Percentiles rank a stretch among this genome's conserved stretches.
Conservation (phyloP, 2,113 vertebrate species). For the Tympanuchus pallidicinctus region DNA sequence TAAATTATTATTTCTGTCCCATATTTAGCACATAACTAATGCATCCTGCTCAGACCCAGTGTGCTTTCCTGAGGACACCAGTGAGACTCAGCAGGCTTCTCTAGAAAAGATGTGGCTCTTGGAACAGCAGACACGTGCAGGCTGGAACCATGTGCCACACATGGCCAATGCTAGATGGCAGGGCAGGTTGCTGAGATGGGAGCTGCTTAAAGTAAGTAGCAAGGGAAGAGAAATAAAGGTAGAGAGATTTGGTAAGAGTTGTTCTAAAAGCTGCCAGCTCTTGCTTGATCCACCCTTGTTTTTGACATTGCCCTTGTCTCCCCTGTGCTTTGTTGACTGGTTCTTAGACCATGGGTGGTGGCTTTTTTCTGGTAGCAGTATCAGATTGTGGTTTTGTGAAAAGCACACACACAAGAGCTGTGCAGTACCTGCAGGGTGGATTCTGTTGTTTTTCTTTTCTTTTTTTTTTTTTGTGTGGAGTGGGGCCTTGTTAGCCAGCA, state of each 20-base stretch:
- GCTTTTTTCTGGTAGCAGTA: background rate
- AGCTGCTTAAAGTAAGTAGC: background rate
- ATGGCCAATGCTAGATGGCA: background rate
- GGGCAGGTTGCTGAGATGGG: background rate
- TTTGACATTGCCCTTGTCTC: slow-evolving; percentile 2
- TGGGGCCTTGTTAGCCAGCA: background rate
- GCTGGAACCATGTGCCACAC: background rate
- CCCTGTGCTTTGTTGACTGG: slow-evolving; percentile 27
- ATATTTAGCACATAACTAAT: background rate
- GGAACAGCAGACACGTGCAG: background rate
- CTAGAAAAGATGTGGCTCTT: background rate
- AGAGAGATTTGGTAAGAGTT: background rate
- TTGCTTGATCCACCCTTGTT: slow-evolving; percentile 66
- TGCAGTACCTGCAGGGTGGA: background rate
- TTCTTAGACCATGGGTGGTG: slow-evolving; percentile 67
- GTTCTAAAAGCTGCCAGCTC: background rate
- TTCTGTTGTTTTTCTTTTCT: background rate
- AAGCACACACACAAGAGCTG: background rate
- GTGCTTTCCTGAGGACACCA: background rate
- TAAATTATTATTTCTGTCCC: background rate
- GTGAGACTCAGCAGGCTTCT: background rate
- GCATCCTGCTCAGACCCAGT: background rate
- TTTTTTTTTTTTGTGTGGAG: background rate
- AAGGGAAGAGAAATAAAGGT: background rate
- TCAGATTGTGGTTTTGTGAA: slow-evolving; percentile 40